Conservation (phyloP, 2,888 invertebrate genomes). For the Pteria penguin region DNA sequence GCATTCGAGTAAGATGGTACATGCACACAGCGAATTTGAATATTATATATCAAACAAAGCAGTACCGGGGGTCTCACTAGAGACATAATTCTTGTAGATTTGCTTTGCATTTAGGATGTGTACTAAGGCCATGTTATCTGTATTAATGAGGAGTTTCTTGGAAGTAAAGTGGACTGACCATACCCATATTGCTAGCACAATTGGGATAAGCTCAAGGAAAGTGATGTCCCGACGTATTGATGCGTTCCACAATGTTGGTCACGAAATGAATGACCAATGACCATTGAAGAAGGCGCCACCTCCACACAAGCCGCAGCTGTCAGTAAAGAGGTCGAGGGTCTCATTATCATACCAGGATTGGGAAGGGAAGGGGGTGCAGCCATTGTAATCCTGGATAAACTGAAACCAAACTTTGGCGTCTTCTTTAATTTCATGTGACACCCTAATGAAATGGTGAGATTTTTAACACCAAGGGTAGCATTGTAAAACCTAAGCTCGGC, state of each 20-base stretch:
- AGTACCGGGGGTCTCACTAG: background rate
- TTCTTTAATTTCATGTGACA: background rate
- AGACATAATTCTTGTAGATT: background rate
- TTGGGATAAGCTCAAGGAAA: background rate
- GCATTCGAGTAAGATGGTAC: background rate
- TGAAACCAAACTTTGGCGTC: background rate
- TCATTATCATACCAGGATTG: background rate
- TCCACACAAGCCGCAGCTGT: background rate
- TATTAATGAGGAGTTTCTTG: background rate
- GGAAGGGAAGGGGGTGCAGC: background rate
- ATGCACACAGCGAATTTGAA: conserved; percentile 11
- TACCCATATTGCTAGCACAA: background rate
- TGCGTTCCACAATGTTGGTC: background rate
- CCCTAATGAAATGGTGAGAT: background rate
- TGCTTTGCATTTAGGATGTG: conserved; percentile 3
- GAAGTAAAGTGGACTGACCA: background rate
- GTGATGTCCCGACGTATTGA: background rate
- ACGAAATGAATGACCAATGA: background rate
- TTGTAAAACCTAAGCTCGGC: background rate
- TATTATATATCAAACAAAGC: background rate
- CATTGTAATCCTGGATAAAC: background rate
- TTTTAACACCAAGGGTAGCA: background rate
- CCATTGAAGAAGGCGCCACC: background rate
- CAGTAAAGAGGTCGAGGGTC: background rate
- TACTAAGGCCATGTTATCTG: conserved; percentile 2